phyloP scores from a whole-genome alignment of 2,797 vertebrate species.

The Sebastes minor region DNA sequence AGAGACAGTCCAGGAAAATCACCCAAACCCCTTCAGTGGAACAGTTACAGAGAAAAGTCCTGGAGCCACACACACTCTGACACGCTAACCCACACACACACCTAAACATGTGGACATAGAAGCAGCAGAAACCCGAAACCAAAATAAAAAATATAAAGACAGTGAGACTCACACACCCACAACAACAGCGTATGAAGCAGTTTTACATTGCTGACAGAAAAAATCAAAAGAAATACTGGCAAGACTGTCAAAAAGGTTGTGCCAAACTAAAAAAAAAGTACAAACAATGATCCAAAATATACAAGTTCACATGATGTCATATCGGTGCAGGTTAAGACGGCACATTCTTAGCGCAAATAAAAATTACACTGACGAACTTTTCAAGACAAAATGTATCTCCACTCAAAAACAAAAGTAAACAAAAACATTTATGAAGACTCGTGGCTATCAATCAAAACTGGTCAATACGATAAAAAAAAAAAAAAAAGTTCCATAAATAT shows the following conservation, averaged over 20 bases:
- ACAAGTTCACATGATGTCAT: slow-evolving; percentile 94
- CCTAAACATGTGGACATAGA: slow-evolving; percentile 60
- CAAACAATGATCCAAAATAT: slow-evolving; percentile 95
- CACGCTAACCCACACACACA: slow-evolving; percentile 32
- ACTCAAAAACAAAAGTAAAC: slow-evolving; percentile 49
- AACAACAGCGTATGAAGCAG: slow-evolving; percentile 88
- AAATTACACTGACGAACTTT: slow-evolving; percentile 74
- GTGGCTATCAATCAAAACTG: slow-evolving; percentile 70
- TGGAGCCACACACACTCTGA: slow-evolving; percentile 65
- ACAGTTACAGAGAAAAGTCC: slow-evolving; percentile 83
- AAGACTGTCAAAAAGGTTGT: slow-evolving; percentile 82
- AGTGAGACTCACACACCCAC: slow-evolving; percentile 70
- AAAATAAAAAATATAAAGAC: slow-evolving; percentile 42
- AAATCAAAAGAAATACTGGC: slow-evolving; percentile 82
- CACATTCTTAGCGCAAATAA: slow-evolving; percentile 77
- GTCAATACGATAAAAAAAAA: slow-evolving; percentile 67
- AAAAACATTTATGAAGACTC: slow-evolving; percentile 70
- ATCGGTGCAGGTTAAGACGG: slow-evolving; percentile 85
- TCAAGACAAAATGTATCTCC: slow-evolving; percentile 73
- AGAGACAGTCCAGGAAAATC: slow-evolving; percentile 94
- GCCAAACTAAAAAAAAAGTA: slow-evolving; percentile 89
- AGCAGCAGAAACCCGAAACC: slow-evolving; percentile 66
- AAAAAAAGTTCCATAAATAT: slow-evolving; percentile 85
- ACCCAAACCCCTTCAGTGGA: slow-evolving; percentile 88
- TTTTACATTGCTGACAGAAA: slow-evolving; percentile 85